phyloP scores from a whole-genome alignment of 2,797 vertebrate species.

The Mormyrus proboscirostris region DNA sequence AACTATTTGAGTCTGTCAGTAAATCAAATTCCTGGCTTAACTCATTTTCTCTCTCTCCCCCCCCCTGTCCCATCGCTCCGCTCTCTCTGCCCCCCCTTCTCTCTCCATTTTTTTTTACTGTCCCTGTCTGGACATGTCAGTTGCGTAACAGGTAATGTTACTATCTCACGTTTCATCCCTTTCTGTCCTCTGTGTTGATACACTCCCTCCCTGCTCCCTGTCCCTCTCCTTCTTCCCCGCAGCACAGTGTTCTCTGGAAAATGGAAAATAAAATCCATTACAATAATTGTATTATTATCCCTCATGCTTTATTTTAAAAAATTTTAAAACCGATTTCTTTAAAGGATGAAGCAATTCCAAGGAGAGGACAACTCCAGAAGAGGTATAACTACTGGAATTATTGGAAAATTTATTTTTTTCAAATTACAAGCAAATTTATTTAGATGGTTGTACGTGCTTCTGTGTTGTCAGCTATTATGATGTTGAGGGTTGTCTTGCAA shows the following conservation, averaged over 20 bases:
- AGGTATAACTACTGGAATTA: constrained; percentile 46
- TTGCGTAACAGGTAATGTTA: constrained; percentile 68
- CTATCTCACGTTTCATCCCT: constrained; percentile 44
- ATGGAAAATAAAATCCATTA: neutral
- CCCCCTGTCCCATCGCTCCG: constrained; percentile 31
- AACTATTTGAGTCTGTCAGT: constrained; percentile 21
- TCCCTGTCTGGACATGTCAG: constrained; percentile 72
- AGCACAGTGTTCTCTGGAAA: neutral
- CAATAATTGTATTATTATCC: neutral
- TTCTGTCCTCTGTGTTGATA: neutral
- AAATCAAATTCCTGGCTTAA: constrained; percentile 42
- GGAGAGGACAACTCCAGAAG: constrained; percentile 66
- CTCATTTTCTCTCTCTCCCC: constrained; percentile 50
- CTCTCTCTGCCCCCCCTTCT: constrained; percentile 43
- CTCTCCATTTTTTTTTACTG: constrained; percentile 26
- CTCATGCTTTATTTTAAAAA: neutral
- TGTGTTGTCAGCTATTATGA: neutral
- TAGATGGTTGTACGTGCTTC: neutral
- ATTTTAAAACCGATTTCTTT: neutral
- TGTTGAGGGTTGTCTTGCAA: neutral
- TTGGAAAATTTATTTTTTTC: neutral
- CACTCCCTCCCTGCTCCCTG: neutral
- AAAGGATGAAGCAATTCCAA: constrained; percentile 60
- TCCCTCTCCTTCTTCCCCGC: neutral
- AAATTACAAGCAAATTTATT: neutral